These are phyloP conservation scores for Ochotona princeps DNA, from an alignment of 2,113 vertebrate genomes.

Conservation along the genomic window DNA sequence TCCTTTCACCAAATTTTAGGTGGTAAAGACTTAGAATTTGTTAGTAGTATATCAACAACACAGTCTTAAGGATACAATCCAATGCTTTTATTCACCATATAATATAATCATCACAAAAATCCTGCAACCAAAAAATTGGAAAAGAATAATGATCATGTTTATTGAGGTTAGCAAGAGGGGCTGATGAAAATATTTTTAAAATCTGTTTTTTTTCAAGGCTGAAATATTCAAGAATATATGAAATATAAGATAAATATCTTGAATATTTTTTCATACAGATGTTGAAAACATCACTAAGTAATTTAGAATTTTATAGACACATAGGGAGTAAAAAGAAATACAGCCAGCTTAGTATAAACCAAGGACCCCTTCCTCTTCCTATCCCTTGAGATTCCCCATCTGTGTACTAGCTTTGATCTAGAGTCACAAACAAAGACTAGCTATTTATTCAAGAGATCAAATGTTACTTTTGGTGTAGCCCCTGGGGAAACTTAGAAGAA, in stretches of 20 bases:
- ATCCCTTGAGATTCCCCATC: constrained; percentile 68
- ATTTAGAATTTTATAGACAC: constrained; percentile 53
- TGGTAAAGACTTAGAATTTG: neutral
- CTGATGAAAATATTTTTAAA: neutral
- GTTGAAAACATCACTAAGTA: constrained; percentile 16
- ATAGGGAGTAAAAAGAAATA: constrained; percentile 54
- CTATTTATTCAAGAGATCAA: constrained; percentile 80
- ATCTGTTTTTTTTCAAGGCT: neutral
- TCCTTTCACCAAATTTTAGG: neutral
- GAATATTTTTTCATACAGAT: constrained; percentile 33
- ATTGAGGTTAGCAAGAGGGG: neutral
- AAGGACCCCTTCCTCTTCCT: constrained; percentile 41
- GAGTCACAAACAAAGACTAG: constrained; percentile 73
- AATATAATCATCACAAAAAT: neutral
- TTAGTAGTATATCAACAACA: neutral
- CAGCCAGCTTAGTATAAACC: constrained; percentile 59
- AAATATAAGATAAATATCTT: neutral
- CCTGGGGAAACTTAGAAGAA: constrained; percentile 64
- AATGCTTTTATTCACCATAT: neutral
- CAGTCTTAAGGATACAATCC: neutral
- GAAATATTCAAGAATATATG: neutral
- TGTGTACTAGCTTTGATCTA: constrained; percentile 76
- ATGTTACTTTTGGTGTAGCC: constrained; percentile 69
- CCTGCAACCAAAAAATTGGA: neutral
- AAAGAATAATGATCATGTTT: neutral